Evolutionary conservation across 2,797 vertebrate genomes (phyloP).

Genomic region (Netta rufina): DNA sequence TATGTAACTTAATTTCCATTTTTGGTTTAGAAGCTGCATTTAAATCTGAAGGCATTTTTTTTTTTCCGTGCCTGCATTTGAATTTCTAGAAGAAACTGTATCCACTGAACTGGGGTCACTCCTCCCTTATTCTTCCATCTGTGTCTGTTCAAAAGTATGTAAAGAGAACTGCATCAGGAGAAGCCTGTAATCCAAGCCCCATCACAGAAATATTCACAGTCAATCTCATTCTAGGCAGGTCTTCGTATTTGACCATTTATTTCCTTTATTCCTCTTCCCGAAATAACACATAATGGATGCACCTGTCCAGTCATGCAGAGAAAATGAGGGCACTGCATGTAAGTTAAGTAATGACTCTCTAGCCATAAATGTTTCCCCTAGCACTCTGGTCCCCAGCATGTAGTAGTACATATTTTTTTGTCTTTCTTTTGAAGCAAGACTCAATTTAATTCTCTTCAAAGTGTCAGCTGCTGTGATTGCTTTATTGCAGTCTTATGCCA

Average conservation of each 20-base stretch:
- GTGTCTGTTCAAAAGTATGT: background rate
- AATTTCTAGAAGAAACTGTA: background rate
- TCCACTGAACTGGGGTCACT: background rate
- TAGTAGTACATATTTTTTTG: background rate
- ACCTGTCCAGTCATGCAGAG: slow-evolving; percentile 43
- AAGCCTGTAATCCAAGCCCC: slow-evolving; percentile 41
- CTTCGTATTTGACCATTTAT: slow-evolving; percentile 43
- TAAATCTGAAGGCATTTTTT: background rate
- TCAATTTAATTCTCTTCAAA: slow-evolving; percentile 57
- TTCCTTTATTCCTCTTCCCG: slow-evolving; percentile 51
- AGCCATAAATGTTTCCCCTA: slow-evolving; percentile 22
- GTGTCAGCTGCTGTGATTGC: slow-evolving; percentile 67
- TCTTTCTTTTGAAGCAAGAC: slow-evolving; percentile 29
- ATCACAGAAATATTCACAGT: slow-evolving; percentile 32
- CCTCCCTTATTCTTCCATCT: background rate
- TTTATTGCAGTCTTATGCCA: slow-evolving; percentile 69
- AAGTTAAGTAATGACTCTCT: slow-evolving; percentile 61
- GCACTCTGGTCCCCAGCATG: slow-evolving; percentile 9
- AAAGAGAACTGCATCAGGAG: slow-evolving; percentile 23
- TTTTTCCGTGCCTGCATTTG: background rate
- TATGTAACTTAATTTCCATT: background rate
- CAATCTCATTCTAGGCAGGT: slow-evolving; percentile 4
- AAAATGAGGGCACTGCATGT: slow-evolving; percentile 42
- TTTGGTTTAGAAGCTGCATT: background rate
- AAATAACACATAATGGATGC: slow-evolving; percentile 64